Percentiles rank a stretch among this genome's conserved stretches.
phyloP scores from a whole-genome alignment of 2,888 invertebrate genomes.

The Cepaea hortensis region DNA sequence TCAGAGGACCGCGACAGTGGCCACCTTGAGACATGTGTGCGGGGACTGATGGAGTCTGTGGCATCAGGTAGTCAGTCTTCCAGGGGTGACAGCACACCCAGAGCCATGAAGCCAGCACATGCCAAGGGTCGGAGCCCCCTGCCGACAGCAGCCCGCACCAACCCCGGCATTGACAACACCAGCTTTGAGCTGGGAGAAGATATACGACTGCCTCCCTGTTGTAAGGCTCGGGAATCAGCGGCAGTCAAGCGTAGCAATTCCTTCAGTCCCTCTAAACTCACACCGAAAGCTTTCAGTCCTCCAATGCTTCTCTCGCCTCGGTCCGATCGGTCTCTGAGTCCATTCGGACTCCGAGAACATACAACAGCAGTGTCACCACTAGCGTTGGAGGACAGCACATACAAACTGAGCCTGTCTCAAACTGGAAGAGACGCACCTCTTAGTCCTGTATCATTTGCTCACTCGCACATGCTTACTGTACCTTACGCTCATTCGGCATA shows the following conservation, averaged over 20 bases:
- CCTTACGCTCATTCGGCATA: constrained; percentile 44
- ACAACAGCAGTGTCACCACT: constrained; percentile 40
- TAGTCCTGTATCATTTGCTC: constrained; percentile 44
- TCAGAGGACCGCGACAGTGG: constrained; percentile 56
- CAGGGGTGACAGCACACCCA: constrained; percentile 43
- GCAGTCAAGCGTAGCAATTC: constrained; percentile 46
- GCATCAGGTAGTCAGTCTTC: constrained; percentile 44
- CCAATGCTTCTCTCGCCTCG: constrained; percentile 36
- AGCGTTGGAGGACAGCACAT: constrained; percentile 48
- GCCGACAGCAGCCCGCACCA: constrained; percentile 39
- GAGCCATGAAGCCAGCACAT: constrained; percentile 31
- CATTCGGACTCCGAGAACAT: constrained; percentile 44
- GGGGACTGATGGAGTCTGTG: constrained; percentile 29
- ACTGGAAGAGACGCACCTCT: neutral
- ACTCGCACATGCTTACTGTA: constrained; percentile 45
- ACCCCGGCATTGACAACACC: constrained; percentile 59
- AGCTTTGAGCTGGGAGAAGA: constrained; percentile 58
- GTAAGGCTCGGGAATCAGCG: constrained; percentile 37
- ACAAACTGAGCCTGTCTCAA: constrained; percentile 30
- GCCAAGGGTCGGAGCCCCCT: constrained; percentile 43
- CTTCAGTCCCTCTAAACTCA: constrained; percentile 45
- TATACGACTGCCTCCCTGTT: constrained; percentile 43
- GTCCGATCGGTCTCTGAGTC: constrained; percentile 33
- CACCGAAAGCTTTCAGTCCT: constrained; percentile 47
- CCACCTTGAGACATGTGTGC: constrained; percentile 27